phyloP scores from a whole-genome alignment of 2,888 invertebrate species.

The Trissolcus japonicus region DNA sequence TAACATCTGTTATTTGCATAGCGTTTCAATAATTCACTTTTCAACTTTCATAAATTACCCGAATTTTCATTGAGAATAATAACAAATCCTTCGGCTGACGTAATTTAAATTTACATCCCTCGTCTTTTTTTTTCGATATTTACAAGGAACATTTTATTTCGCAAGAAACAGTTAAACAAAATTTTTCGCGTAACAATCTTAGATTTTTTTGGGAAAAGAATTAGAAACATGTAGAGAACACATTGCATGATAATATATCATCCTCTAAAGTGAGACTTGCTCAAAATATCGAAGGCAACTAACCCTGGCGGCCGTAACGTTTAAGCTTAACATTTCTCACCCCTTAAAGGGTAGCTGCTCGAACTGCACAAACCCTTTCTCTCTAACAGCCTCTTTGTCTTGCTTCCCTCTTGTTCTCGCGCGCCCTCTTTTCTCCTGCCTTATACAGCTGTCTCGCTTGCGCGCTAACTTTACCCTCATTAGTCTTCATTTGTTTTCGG shows the following conservation, averaged over 20 bases:
- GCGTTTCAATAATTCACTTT: too few species aligned
- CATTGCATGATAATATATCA: constrained; percentile 74
- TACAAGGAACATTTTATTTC: too few species aligned
- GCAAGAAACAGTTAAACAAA: too few species aligned
- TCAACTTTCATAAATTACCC: constrained; percentile 1
- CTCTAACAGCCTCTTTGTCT: constrained; percentile 62
- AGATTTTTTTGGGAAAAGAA: constrained; percentile 7
- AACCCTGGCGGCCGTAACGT: constrained; percentile 71
- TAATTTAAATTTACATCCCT: too few species aligned
- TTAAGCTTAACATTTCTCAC: constrained; percentile 75
- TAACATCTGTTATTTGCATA: too few species aligned
- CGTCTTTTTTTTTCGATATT: too few species aligned
- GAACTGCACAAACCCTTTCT: constrained; percentile 68
- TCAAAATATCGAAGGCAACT: constrained; percentile 68
- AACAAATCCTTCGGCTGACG: not conserved
- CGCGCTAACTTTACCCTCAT: constrained; percentile 72
- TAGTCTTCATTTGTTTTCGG: constrained; percentile 77
- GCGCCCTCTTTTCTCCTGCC: constrained; percentile 49
- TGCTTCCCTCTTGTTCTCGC: constrained; percentile 53
- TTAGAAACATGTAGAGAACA: constrained; percentile 67
- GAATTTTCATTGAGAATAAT: not conserved
- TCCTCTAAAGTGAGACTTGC: constrained; percentile 68
- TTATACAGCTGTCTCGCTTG: constrained; percentile 61
- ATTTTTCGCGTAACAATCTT: too few species aligned
- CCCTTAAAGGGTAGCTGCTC: constrained; percentile 71